Conservation (phyloP, 1,140 invertebrate genomes). For the Heterodera schachtii region DNA sequence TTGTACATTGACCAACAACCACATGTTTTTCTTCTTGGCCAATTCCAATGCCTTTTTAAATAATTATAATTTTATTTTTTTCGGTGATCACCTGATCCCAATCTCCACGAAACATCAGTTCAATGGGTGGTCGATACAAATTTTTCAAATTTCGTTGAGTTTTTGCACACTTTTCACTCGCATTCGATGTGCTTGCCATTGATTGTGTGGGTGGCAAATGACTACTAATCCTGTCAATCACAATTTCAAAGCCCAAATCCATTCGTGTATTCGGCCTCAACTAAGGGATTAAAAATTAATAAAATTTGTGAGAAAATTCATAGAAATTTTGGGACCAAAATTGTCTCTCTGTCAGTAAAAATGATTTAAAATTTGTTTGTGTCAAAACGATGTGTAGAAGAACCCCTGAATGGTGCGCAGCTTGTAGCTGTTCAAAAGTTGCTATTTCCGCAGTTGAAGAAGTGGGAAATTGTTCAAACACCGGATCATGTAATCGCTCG, state of each 20-base stretch:
- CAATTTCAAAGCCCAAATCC: not conserved
- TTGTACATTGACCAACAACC: slow-evolving; percentile 80
- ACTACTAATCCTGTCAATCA: not conserved
- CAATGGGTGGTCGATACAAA: slow-evolving; percentile 76
- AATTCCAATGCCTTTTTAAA: slow-evolving; percentile 56
- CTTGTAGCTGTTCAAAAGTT: not conserved
- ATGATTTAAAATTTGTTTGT: too few species aligned
- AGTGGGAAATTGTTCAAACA: not conserved
- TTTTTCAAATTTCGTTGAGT: not conserved
- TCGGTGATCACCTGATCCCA: slow-evolving; percentile 68
- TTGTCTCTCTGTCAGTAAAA: too few species aligned
- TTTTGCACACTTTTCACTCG: not conserved
- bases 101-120: slow-evolving; percentile 75
- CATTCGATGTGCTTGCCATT: not conserved
- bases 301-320: not conserved
- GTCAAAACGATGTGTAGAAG: not conserved
- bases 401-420: not conserved
- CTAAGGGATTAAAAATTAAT: not conserved
- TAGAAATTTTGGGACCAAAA: too few species aligned
- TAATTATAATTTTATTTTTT: not conserved
- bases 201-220: not conserved
- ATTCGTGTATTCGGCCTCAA: not conserved
- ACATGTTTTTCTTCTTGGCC: slow-evolving; percentile 73
- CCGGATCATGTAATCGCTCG: not conserved
- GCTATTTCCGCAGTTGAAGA: not conserved